Base-by-base conservation (phyloP, 2,797 vertebrate genomes). In the Microctenopoma stevenorrisi region DNA sequence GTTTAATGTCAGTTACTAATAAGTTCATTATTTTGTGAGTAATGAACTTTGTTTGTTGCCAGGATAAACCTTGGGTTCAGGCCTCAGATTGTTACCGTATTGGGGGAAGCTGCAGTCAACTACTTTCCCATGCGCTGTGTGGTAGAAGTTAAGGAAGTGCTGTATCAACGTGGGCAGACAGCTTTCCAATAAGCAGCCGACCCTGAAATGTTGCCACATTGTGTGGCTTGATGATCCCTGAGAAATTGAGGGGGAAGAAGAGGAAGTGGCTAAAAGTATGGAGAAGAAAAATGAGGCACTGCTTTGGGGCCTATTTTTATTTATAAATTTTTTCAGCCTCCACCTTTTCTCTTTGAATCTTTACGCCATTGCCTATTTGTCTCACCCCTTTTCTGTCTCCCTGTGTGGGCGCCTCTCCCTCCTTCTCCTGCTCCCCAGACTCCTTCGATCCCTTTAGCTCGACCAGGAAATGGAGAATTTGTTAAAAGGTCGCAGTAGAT, bases 401-500 rank as follows among this genome's bases (percentile, higher is more conserved):
- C 26, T 69, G 25, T 30, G 70, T 74, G 76, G 55, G 72, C 5
- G 46, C 57, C 33, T 49, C 58, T n/a, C 4, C 26, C 40, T 28
- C 15, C 38, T 15, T 7, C 33, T 11, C 60, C 42, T 38, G 65
- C 60, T 74, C 64, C 76, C 59, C 61, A 65, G 79, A 70, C 70
- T 63, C 65, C 60, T 79, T 83, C 72, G 43, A 80, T 85, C 83
- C 59, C 69, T 82, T 79, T 50, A 79, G 78, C 70, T 83, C 57
- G 40, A 64, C 42, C 48, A 81, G 82, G 80, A 92, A 91, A 89
- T 85, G 53, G 81, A 86, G 89, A 91, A 91, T 92, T 91, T 91
- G 89, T 93, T 92, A 88, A 92, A 92, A 93, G 91, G 91, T 91
- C 85, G 77, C 86, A 84, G 83, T 92, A 88, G 87, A 91, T 93